Base-by-base conservation (phyloP, 2,113 vertebrate genomes). In the Campylomormyrus tamandua region DNA sequence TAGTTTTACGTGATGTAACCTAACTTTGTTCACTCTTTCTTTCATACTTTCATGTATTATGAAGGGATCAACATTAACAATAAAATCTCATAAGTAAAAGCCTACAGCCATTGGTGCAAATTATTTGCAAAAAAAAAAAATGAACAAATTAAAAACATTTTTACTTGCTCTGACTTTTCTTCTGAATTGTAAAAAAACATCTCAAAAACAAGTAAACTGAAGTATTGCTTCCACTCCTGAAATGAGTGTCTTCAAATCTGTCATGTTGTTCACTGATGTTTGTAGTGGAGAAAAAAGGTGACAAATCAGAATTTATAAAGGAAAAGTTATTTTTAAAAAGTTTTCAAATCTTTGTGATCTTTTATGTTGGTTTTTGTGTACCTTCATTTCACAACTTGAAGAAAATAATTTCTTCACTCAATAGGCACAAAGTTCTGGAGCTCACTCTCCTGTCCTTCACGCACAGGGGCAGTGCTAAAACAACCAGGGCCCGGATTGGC, bases 81-180 rank as follows among this genome's bases (percentile, higher is more conserved):
- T 70, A 31, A 70, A 70, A 70, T 83, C 8, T 42, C 77, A 83
- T 45, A 35, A 39, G n/a, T n/a, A n/a, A 42, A 39, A 83, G 17
- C 11, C 42, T 9, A 46, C 39, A 46, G 77, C 2, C 87, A 88
- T 27, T 42, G 7, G 21, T 52, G 10, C 35, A 84, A 52, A 52
- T 45, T 21, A 10, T 84, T 84, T 84, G 19, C 39, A 19, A 48
- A 42, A 42, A 42, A 42, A 42, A 83, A 84, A n/a, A 48, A 0
- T n/a, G n/a, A 46, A 84, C 11, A 45, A 42, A 24, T 9, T 6
- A 83, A 42, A 42, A 42, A 45, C 19, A 84, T 8, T 10, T 24
- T 48, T 70, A 89, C 9, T 31, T 66, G n/a, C 62, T 66, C n/a
- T 31, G 62, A 66, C 62, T 39, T 90, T 91, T 84, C 42, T 90